These are phyloP conservation scores for Neomonachus schauinslandi DNA, from an alignment of 2,113 vertebrate species.

Conservation along the genomic window DNA sequence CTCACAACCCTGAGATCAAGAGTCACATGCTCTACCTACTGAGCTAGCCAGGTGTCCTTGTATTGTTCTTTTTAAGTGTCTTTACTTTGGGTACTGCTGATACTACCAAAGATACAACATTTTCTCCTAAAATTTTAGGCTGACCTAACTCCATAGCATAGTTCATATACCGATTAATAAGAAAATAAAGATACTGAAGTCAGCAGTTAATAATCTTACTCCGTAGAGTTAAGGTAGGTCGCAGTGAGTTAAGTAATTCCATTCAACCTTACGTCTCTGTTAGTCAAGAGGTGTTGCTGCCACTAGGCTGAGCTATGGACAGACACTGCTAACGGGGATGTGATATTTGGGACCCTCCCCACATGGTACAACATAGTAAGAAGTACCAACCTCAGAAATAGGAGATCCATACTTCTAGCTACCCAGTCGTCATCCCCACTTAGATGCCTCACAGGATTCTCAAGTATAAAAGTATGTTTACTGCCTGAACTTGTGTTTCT, in stretches of 20 bases:
- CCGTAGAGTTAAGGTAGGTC: background rate
- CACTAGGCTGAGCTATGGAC: conserved; percentile 14
- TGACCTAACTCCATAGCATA: background rate
- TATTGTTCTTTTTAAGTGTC: background rate
- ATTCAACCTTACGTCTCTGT: background rate
- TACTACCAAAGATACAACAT: background rate
- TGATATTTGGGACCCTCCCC: background rate
- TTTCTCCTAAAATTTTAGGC: conserved; percentile 41
- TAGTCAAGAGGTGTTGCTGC: background rate
- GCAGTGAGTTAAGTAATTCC: background rate
- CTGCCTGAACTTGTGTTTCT: background rate
- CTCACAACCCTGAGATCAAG: background rate
- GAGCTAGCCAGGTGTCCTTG: background rate
- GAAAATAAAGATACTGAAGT: background rate
- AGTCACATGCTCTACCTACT: background rate
- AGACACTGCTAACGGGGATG: background rate
- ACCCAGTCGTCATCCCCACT: background rate
- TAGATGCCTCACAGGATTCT: background rate
- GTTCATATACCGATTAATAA: conserved; percentile 41
- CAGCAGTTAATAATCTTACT: background rate
- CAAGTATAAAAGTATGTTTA: background rate
- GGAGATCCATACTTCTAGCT: background rate
- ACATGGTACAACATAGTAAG: background rate
- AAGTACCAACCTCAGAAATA: background rate
- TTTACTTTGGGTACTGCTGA: conserved; percentile 30